phyloP scores from a whole-genome alignment of 2,113 vertebrate genomes.

The Oceanodroma tethys region DNA sequence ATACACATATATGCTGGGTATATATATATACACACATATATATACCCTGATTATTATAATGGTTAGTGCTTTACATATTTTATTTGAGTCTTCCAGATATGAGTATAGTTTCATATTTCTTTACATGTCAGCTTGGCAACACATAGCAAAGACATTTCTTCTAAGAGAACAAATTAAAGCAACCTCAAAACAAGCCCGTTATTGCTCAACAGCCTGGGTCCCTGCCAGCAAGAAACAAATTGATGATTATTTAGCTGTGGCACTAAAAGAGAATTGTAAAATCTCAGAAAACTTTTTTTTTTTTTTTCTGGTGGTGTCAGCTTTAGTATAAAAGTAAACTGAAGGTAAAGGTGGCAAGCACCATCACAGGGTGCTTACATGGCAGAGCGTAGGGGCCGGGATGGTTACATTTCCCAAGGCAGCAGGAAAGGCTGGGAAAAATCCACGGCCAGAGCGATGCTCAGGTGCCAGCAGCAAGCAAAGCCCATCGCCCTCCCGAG shows the following conservation, averaged over 20 bases:
- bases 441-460: neutral
- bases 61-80: neutral
- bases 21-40: neutral
- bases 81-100: neutral
- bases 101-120: neutral
- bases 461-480: neutral
- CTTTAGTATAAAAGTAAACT: neutral
- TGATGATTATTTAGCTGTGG: neutral
- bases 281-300: neutral
- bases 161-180: slow-evolving; percentile 18
- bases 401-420: neutral
- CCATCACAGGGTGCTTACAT: neutral
- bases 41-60: neutral
- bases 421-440: neutral
- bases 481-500: neutral
- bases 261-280: neutral
- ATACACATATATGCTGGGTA: neutral
- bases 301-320: neutral
- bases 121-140: neutral
- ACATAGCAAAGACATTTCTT: neutral
- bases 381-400: fast-evolving
- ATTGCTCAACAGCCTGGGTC: neutral
- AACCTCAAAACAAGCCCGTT: slow-evolving; percentile 32
- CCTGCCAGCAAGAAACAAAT: slow-evolving; percentile 14
- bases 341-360: neutral